Evolutionary conservation across 37 sponge, comb jelly and placozoan species (phyloP).

Genomic region (Bolinopsis microptera): DNA sequence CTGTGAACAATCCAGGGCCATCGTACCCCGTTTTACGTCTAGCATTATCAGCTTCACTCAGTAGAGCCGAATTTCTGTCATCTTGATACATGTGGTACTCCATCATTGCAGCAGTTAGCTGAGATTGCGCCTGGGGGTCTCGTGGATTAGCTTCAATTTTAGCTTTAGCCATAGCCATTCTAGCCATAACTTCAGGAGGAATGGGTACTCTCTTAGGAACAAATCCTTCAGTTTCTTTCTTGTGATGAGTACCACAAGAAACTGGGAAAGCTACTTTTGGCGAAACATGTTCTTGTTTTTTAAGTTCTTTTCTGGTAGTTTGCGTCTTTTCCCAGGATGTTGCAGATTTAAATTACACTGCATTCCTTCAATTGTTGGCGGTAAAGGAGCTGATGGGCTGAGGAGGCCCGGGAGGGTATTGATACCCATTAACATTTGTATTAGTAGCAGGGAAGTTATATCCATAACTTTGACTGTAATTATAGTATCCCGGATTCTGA

Average conservation of each 20-base stretch:
- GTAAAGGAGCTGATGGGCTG: background rate
- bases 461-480: background rate
- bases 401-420: background rate
- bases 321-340: background rate
- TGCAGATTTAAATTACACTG: background rate
- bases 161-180: constrained; percentile 39
- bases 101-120: constrained; percentile 33
- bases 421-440: background rate
- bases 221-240: background rate
- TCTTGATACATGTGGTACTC: constrained; percentile 32
- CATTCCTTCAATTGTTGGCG: background rate
- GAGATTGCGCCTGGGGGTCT: background rate
- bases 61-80: background rate
- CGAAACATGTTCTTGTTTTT: background rate
- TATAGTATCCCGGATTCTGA: background rate
- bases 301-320: background rate
- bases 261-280: constrained; percentile 27
- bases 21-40: constrained; percentile 19
- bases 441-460: too few species aligned
- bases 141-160: constrained; percentile 22
- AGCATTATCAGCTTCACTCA: background rate
- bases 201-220: constrained; percentile 47
- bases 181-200: background rate
- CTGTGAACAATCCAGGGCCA: constrained; percentile 53
- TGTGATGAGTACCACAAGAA: constrained; percentile 41